Evolutionary conservation across 2,113 vertebrate genomes (phyloP), one percentile per base, ranked within the genome.

Genomic region (Podiceps cristatus): DNA sequence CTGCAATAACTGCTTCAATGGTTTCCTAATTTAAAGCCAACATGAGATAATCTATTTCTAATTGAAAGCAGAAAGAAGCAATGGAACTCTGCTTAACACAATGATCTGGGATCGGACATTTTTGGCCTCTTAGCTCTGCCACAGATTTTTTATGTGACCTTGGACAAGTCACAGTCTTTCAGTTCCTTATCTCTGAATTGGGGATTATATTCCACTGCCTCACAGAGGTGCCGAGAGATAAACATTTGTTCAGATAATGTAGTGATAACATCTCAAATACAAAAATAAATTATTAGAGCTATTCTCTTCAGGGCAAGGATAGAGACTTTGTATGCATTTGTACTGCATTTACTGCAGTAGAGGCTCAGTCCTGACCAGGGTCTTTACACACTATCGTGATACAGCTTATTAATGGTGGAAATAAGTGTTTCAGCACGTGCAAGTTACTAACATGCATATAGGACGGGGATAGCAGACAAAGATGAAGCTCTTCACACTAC

Each of bases 151-250:
- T 12, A 4, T 50, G 59, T 95, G 96, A 96, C 97, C 96, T 97
- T 95, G 86, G 73, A 91, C 72, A 76, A 94, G 29, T 86, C 79
- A 86, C 49, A 93, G n/a, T 87, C 91, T 94, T 88, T 93, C 83
- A 78, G 64, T 96, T 97, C 58, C 90, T 96, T 97, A 94, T 96
- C 92, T 93, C 81, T 88, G 77, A 95, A 77, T 33, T 64, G 91
- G 24, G 89, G 96, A 97, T 96, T 96, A 95, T 96, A 96, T 96
- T 93, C 93, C 66, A 66, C 20, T 14, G 62, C 81, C 85, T 87
- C 89, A 95, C 68, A 87, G 84, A 91, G 60, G 69, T 77, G 55
- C 72, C 0, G 6, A 75, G 89, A 95, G 84, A 91, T 91, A 95
- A 96, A 93, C 84, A 90, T 94, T 95, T 89, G 60, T 49, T 87